phyloP scores from a whole-genome alignment of 2,113 vertebrate genomes.

The Conger conger region DNA sequence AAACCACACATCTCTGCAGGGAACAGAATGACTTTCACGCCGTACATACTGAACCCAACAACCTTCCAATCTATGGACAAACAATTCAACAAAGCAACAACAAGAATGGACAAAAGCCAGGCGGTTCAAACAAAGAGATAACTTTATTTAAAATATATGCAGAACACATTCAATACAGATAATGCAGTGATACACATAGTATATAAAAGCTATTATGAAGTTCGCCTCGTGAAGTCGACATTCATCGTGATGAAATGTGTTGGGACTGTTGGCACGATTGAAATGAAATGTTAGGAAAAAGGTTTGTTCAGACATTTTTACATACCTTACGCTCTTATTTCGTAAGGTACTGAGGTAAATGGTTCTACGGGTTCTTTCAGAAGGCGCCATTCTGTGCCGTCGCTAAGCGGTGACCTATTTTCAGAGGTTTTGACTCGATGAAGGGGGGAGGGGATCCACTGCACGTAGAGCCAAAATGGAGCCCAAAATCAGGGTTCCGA shows the following conservation, averaged over 20 bases:
- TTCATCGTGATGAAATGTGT: background rate
- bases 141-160: conserved; percentile 22
- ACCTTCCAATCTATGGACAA: no score
- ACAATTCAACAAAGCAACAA: no score
- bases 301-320: background rate
- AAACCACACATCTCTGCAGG: background rate
- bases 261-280: background rate
- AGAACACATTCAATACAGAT: background rate
- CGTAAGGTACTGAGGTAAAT: background rate
- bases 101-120: background rate
- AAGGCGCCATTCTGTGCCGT: no score
- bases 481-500: no score
- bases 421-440: no score
- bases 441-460: no score
- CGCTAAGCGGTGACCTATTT: no score
- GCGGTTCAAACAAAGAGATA: conserved; percentile 14
- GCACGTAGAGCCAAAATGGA: no score
- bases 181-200: background rate
- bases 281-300: background rate
- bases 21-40: no score
- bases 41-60: no score
- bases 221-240: background rate
- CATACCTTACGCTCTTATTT: background rate
- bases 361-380: no score
- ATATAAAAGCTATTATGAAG: background rate